Base-by-base conservation (phyloP, 2,888 invertebrate species). In the Lycophotia porphyrea region DNA sequence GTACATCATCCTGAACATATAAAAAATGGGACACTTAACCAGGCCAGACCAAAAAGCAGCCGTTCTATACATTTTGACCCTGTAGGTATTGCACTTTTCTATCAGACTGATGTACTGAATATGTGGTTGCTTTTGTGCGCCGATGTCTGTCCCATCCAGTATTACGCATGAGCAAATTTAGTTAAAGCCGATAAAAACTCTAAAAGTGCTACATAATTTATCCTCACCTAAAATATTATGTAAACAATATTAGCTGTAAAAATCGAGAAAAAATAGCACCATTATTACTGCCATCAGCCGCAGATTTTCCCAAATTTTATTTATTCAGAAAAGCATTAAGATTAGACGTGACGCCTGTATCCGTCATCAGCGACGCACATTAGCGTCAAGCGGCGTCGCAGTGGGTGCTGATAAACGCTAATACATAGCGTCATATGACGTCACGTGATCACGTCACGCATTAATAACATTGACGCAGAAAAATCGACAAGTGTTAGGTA, bases 381-480 rank as follows among this genome's bases (percentile, higher is more conserved):
- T 90, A 87, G 87, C 88, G 88, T 85, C 79, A 79, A 76, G 78
- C 87, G 69, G 82, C 63, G 81, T 73, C 78, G 68, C 81, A 76
- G 81, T 76, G 78, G 78, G 88, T 47, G 86, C 89, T 87, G 84
- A 88, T 90, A 82, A 88, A 81, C 86, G 89, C 86, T 89, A 87
- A 87, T 85, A 88, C 79, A 87, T 86, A 88, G 90, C 90, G 71
- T 49, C 75, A 70, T 67, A 64, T 79, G 80, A 68, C 78, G 80
- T 85, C 85, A 83, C 67, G 60, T 69, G 66, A 84, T 82, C 87
- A 82, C 87, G 81, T 83, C 81, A 71, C 76, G 85, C 92, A 93
- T 94, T 94, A 94, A 93, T 94, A 94, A 93, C 88, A 90, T 90
- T 92, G 93, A 93, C 93, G 89, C 89, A 91, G 92, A 95, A 95